Evolutionary conservation across 2,888 invertebrate species (phyloP).

Genomic region (Ectemnius lituratus): DNA sequence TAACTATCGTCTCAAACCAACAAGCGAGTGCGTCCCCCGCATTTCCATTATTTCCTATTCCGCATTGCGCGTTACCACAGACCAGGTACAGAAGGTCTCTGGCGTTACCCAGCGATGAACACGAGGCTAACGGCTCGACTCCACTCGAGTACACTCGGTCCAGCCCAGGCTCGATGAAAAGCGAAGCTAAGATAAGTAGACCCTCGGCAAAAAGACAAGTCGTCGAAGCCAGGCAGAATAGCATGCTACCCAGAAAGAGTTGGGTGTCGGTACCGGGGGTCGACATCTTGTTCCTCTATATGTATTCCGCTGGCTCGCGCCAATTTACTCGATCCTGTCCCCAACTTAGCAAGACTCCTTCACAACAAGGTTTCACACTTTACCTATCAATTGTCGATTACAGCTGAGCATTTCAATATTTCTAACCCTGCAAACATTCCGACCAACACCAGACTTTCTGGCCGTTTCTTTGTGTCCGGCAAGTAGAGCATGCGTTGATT

Average conservation of each 20-base stretch:
- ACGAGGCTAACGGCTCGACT: conserved; percentile 28
- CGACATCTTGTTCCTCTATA: too few species aligned
- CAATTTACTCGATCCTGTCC: too few species aligned
- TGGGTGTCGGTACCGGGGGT: conserved; percentile 20
- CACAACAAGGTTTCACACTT: too few species aligned
- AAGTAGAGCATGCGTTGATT: too few species aligned
- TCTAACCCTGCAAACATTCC: too few species aligned
- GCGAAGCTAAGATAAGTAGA: conserved; percentile 53
- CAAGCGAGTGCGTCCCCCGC: conserved; percentile 22
- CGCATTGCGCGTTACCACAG: conserved; percentile 22
- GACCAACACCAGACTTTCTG: too few species aligned
- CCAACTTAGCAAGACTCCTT: too few species aligned
- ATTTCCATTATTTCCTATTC: conserved; percentile 51
- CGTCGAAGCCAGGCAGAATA: conserved; percentile 57
- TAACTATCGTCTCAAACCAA: conserved; percentile 12
- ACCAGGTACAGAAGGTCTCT: not conserved
- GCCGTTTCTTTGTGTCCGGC: too few species aligned
- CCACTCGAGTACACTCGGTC: too few species aligned
- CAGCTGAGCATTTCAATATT: too few species aligned
- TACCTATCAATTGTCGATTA: too few species aligned
- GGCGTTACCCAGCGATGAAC: not conserved
- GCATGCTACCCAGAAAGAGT: conserved; percentile 60
- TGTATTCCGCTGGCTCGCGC: too few species aligned
- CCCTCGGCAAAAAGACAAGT: conserved; percentile 51
- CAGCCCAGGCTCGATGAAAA: conserved; percentile 54